A percentile compares a stretch with the other conserved stretches of the same genome.
phyloP scores from a whole-genome alignment of 1,140 invertebrate species.

The Phortica variegata region DNA sequence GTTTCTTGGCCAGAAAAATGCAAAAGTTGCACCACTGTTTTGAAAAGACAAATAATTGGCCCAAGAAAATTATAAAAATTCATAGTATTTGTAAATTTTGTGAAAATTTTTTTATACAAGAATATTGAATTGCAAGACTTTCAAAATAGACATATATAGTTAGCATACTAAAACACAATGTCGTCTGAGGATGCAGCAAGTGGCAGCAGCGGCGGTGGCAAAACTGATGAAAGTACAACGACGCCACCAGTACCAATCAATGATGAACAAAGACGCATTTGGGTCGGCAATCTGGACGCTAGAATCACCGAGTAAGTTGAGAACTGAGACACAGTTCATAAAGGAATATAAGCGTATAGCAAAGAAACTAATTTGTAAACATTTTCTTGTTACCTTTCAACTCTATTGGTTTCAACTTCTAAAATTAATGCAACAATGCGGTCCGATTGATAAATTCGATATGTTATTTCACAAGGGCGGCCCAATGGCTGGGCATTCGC shows the following conservation, averaged over 20 bases:
- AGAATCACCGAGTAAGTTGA: constrained; percentile 88
- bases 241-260: neutral
- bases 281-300: constrained; percentile 87
- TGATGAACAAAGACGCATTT: constrained; percentile 61
- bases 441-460: constrained; percentile 89
- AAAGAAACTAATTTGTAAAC: constrained; percentile 36
- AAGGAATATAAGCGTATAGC: neutral
- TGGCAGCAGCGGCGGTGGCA: neutral
- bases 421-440: constrained; percentile 92
- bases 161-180: neutral
- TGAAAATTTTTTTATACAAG: neutral
- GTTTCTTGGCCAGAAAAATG: too few relatives aligned
- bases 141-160: neutral
- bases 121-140: neutral
- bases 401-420: constrained; percentile 86
- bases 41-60: neutral
- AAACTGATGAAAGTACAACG: neutral
- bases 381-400: constrained; percentile 53
- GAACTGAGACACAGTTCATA: constrained; percentile 10
- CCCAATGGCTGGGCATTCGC: constrained; percentile 80
- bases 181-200: neutral
- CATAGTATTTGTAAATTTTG: too few relatives aligned
- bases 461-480: constrained; percentile 89
- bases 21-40: neutral
- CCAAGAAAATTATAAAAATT: neutral